Evolutionary conservation across 2,797 vertebrate species (phyloP).

Genomic region (Uromys caudimaculatus): DNA sequence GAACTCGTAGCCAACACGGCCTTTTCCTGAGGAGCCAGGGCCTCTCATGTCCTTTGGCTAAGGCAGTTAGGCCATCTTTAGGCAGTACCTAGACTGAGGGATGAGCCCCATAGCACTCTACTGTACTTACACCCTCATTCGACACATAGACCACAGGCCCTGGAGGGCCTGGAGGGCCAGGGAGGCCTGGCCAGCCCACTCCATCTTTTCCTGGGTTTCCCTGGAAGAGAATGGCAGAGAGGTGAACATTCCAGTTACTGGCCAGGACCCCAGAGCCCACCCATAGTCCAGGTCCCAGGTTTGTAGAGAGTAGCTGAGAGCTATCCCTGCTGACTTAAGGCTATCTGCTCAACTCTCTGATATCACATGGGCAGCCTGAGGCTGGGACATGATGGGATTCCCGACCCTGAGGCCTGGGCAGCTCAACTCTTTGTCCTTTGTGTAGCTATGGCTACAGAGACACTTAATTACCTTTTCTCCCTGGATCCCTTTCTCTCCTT

Average conservation of each 20-base stretch:
- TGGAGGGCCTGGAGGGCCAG: constrained; percentile 94
- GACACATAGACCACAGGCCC: constrained; percentile 90
- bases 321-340: background rate
- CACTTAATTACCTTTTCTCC: constrained; percentile 88
- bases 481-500: constrained; percentile 85
- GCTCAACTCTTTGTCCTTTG: too few relatives aligned
- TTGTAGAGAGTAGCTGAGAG: background rate
- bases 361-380: accelerated
- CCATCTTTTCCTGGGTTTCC: constrained; percentile 94
- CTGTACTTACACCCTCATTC: constrained; percentile 77
- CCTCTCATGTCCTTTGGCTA: background rate
- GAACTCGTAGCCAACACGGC: background rate
- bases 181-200: constrained; percentile 89
- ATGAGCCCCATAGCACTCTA: background rate
- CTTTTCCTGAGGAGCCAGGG: background rate
- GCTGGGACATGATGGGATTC: background rate
- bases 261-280: background rate
- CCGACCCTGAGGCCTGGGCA: background rate
- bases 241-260: accelerated
- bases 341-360: background rate
- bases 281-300: background rate
- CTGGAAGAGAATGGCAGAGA: constrained; percentile 83
- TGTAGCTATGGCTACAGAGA: background rate
- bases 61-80: background rate
- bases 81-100: background rate